Evolutionary conservation across 1,140 invertebrate species (phyloP).

Genomic region (Orchestia grillus): DNA sequence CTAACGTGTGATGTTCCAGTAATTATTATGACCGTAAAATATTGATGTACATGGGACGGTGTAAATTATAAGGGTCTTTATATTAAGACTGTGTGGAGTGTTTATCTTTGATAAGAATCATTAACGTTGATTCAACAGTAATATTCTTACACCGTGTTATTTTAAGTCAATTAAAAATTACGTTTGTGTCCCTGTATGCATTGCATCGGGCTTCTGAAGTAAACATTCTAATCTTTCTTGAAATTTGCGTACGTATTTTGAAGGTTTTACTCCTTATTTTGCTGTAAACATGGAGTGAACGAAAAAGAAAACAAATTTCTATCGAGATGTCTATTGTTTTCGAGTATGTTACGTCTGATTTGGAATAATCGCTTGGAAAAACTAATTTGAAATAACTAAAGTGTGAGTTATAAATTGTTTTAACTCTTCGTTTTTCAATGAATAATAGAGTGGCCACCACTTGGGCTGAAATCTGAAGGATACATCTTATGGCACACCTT

Average conservation of each 20-base stretch:
- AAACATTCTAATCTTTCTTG: neutral
- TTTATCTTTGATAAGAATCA: constrained; percentile 23
- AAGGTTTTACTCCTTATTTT: neutral
- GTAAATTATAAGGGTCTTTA: constrained; percentile 3
- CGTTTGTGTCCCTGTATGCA: neutral
- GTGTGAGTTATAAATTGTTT: neutral
- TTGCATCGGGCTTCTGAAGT: neutral
- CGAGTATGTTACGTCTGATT: neutral
- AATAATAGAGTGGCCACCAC: neutral
- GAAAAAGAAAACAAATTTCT: neutral
- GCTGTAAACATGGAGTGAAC: neutral
- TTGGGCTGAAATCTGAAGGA: neutral
- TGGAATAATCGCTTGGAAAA: too few species aligned
- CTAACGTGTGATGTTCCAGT: constrained; percentile 37
- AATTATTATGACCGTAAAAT: neutral
- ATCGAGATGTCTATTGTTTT: neutral
- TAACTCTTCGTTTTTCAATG: neutral
- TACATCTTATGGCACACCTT: neutral
- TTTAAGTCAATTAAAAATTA: neutral
- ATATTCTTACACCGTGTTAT: neutral
- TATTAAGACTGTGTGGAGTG: neutral
- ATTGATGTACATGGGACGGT: constrained; percentile 1
- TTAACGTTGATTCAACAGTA: neutral
- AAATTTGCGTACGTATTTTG: neutral
- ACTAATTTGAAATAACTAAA: neutral